These are phyloP conservation scores for Jordanella pulchra DNA, from an alignment of 2,797 vertebrate genomes.

Conservation along the genomic window DNA sequence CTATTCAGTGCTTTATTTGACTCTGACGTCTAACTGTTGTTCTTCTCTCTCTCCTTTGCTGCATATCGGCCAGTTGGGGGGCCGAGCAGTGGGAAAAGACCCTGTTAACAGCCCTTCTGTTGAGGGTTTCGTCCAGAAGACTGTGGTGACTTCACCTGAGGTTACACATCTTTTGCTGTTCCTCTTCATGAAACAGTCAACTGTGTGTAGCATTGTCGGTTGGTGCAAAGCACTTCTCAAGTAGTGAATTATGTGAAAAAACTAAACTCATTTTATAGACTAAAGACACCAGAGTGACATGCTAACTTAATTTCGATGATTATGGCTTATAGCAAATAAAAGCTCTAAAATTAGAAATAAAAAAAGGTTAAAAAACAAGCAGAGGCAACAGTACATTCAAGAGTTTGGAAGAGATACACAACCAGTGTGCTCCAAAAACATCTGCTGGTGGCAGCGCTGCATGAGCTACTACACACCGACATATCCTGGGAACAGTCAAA, in stretches of 20 bases:
- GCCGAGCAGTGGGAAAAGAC: conserved; percentile 84
- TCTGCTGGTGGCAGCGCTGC: neutral
- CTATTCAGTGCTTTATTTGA: conserved; percentile 12
- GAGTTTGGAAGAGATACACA: neutral
- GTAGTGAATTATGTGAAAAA: neutral
- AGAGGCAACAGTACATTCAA: neutral
- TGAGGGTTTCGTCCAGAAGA: conserved; percentile 96
- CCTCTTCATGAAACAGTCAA: conserved; percentile 22
- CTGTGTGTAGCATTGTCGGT: conserved; percentile 18
- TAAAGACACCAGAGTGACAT: neutral
- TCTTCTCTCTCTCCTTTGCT: conserved; percentile 62
- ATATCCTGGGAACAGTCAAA: neutral
- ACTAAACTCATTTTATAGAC: neutral
- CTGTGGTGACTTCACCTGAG: conserved; percentile 94
- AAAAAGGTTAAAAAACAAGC: too few species aligned
- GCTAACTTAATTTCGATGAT: neutral
- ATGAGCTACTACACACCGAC: neutral
- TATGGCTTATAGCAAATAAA: conserved; percentile 3
- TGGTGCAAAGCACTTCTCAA: conserved; percentile 21
- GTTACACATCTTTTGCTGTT: conserved; percentile 80
- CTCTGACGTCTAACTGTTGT: conserved; percentile 60
- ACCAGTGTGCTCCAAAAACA: neutral
- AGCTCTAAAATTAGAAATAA: neutral
- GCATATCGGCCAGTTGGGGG: conserved; percentile 83
- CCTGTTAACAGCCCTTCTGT: conserved; percentile 87